Evolutionary conservation across 2,888 invertebrate genomes (phyloP).

Genomic region (Tinea semifulvella): DNA sequence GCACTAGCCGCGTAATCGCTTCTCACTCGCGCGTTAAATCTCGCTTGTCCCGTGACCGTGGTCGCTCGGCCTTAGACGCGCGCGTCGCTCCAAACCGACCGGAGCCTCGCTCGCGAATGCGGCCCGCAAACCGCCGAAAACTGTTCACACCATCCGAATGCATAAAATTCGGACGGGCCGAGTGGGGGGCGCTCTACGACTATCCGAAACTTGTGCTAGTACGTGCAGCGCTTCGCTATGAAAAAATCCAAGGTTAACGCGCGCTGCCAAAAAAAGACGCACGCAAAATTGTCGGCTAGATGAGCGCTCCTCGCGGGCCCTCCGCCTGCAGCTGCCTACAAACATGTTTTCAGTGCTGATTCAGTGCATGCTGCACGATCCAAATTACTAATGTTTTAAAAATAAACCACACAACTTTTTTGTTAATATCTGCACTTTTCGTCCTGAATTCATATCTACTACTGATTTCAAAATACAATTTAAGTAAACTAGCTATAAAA

Average conservation of each 20-base stretch:
- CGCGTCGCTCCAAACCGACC: slow-evolving; percentile 49
- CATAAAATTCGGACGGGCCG: slow-evolving; percentile 64
- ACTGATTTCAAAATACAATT: no score
- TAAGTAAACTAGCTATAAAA: no score
- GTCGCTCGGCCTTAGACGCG: slow-evolving; percentile 24
- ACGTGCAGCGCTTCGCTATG: slow-evolving; percentile 65
- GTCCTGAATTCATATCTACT: no score
- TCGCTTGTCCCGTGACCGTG: slow-evolving; percentile 20
- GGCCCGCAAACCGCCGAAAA: slow-evolving; percentile 51
- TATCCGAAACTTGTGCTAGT: slow-evolving; percentile 61
- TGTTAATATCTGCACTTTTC: no score
- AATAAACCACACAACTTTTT: no score
- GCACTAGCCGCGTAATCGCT: slow-evolving; percentile 25
- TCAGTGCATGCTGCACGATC: not conserved
- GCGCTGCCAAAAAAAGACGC: slow-evolving; percentile 67
- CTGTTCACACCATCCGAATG: slow-evolving; percentile 59
- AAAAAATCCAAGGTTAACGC: slow-evolving; percentile 65
- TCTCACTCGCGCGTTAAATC: slow-evolving; percentile 42
- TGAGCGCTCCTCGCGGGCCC: slow-evolving; percentile 48
- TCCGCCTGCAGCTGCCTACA: slow-evolving; percentile 32
- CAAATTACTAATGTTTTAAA: no score
- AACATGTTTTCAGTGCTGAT: slow-evolving; percentile 6
- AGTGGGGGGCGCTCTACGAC: slow-evolving; percentile 63
- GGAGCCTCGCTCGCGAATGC: slow-evolving; percentile 63
- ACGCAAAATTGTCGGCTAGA: slow-evolving; percentile 63